Evolutionary conservation across 2,888 invertebrate genomes (phyloP).

Genomic region (Cheilosia vulpina): DNA sequence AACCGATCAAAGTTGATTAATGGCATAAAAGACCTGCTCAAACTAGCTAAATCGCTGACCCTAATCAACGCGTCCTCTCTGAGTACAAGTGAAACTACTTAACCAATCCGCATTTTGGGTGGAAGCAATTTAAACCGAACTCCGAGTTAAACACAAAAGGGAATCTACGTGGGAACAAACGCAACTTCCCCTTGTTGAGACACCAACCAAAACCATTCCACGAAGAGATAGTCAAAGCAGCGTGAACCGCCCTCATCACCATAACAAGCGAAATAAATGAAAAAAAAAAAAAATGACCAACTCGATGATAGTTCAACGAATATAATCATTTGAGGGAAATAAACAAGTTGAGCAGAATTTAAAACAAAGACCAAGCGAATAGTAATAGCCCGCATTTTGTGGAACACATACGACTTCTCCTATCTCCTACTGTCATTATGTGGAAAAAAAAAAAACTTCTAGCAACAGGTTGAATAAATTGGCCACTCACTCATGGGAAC

Average conservation of each 20-base stretch:
- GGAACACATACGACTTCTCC: conserved; percentile 2
- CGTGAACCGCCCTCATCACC: conserved; percentile 46
- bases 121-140: conserved; percentile 37
- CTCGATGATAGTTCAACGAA: conserved; percentile 32
- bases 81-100: background rate
- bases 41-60: background rate
- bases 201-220: conserved; percentile 10
- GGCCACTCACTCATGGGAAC: conserved; percentile 26
- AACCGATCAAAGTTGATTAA: background rate
- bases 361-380: conserved; percentile 17
- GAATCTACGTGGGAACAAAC: conserved; percentile 45
- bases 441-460: background rate
- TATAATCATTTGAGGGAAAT: conserved; percentile 43
- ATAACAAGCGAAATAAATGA: conserved; percentile 15
- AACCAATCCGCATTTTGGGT: background rate
- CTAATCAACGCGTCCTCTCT: conserved; percentile 14
- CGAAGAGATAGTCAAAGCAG: conserved; percentile 9
- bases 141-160: conserved; percentile 13
- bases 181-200: conserved; percentile 34
- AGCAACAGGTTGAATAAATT: conserved; percentile 48
- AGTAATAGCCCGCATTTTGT: conserved; percentile 39
- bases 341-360: conserved; percentile 11
- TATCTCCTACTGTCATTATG: conserved; percentile 26
- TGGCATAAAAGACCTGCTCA: background rate
- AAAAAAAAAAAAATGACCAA: conserved; percentile 8